Evolutionary conservation across 2,113 vertebrate genomes (phyloP), one percentile per base, ranked within the genome.

Genomic region (Podocnemis expansa): DNA sequence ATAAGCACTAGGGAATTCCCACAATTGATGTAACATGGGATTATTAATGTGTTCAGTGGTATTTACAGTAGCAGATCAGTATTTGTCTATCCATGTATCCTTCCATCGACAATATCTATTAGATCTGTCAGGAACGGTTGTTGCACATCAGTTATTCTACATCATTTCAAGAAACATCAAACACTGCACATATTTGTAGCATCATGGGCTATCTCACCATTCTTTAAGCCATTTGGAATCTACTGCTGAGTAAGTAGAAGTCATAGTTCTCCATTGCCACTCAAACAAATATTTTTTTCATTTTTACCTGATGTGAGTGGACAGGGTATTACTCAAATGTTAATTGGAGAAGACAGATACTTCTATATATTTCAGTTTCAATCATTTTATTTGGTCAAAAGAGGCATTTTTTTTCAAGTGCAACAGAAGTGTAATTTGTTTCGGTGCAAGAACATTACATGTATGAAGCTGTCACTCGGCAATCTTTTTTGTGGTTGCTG

Each of bases 121-220:
- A 19, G 17, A 8, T 19, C 60, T 67, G n/a, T 70, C n/a, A 22
- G 63, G n/a, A 70, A 17, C 38, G 19, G n/a, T 38, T 17, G 9
- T 70, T 38, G 2, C 19, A 22, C 19, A 22, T 22, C 12, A 67
- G 58, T 49, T 84, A 51, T 86, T 56, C 43, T 78, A 14, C 56
- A 58, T 24, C 38, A 92, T 80, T 29, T 93, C 51, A 93, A 91
- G 58, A 92, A 80, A 89, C 54, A n/a, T 51, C 89, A 78, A 89
- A 79, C 10, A 81, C 13, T 93, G 25, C 10, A 8, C 49, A 12
- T 56, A 52, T 89, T 82, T 78, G 49, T 84, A 55, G 52, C n/a
- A 88, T 85, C 56, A 51, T 56, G 0, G 1, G 19, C 45, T 45
- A 49, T 38, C 17, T 21, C 8, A 38, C n/a, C 63, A 70, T 70